Conservation (phyloP, 37 sponge, comb jelly and placozoan species). For the Tethya wilhelma region DNA sequence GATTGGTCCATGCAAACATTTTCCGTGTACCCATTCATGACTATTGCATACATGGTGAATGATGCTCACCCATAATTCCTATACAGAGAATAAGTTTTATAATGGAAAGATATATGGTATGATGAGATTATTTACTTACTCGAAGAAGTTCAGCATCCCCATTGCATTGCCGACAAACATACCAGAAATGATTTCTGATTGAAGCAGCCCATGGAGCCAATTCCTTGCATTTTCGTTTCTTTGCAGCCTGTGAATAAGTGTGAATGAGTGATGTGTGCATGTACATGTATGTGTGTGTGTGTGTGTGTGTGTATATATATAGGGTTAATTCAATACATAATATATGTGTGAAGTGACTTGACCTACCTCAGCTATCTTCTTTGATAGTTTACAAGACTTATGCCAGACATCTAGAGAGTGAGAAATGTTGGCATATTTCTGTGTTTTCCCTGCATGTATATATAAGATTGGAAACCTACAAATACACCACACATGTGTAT, state of each 20-base stretch:
- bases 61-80: background rate
- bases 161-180: background rate
- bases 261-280: too few species aligned
- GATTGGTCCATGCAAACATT: background rate
- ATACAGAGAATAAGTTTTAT: background rate
- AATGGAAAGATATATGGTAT: background rate
- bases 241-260: background rate
- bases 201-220: background rate
- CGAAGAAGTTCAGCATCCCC: background rate
- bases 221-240: background rate
- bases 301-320: too few species aligned
- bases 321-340: background rate
- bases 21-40: background rate
- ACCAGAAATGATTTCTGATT: background rate
- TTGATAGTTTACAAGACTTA: background rate
- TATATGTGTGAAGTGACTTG: too few species aligned
- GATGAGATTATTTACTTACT: background rate
- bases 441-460: background rate
- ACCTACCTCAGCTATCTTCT: background rate
- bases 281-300: too few species aligned
- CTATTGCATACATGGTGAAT: background rate
- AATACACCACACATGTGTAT: too few species aligned
- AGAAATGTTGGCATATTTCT: background rate
- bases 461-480: background rate
- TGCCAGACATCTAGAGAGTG: background rate